These are phyloP conservation scores for Galerucella pusilla DNA, from an alignment of 2,888 invertebrate genomes.

Conservation along the genomic window DNA sequence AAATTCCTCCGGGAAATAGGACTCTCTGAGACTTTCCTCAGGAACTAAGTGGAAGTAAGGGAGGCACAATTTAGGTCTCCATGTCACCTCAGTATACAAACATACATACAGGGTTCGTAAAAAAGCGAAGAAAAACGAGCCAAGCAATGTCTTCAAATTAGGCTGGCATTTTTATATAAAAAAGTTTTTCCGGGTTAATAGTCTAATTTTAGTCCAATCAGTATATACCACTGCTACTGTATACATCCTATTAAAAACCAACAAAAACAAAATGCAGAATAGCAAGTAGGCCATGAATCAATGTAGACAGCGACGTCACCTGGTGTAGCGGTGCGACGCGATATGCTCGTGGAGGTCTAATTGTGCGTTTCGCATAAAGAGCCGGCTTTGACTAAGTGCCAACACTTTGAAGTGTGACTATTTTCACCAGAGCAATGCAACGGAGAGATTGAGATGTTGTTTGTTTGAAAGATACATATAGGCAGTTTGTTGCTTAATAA, in stretches of 20 bases:
- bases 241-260: background rate
- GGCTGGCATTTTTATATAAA: too few species aligned
- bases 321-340: conserved; percentile 60
- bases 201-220: background rate
- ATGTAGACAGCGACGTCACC: conserved; percentile 52
- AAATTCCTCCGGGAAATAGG: too few species aligned
- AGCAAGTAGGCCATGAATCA: conserved; percentile 49
- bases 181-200: too few species aligned
- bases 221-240: background rate
- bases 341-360: conserved; percentile 59
- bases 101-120: too few species aligned
- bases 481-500: conserved; percentile 31
- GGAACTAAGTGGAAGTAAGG: too few species aligned
- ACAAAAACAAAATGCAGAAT: conserved; percentile 41
- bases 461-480: conserved; percentile 29
- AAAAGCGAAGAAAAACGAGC: too few species aligned
- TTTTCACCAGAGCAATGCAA: conserved; percentile 44
- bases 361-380: conserved; percentile 52
- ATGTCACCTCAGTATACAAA: too few species aligned
- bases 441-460: conserved; percentile 2
- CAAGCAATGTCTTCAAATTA: too few species aligned
- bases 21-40: too few species aligned
- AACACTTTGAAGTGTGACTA: conserved; percentile 54
- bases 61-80: too few species aligned
- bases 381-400: conserved; percentile 48